Evolutionary conservation across 2,888 invertebrate species (phyloP), one percentile per base, ranked within the genome.

Genomic region (Ennomos erosarius): DNA sequence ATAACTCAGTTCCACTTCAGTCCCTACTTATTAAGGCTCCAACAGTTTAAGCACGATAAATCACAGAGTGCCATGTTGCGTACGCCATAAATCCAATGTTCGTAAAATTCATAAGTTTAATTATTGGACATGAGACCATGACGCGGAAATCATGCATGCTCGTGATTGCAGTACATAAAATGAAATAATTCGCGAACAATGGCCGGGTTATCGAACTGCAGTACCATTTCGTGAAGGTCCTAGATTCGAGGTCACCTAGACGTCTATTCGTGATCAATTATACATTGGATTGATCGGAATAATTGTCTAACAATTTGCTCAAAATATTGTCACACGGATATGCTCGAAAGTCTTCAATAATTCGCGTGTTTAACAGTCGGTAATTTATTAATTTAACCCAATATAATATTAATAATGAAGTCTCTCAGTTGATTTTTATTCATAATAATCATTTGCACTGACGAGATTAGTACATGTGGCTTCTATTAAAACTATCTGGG

Each of bases 211-310:
- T 85, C 80, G 90, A 85, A 86, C 91, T 81, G 65, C 70, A 82
- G 73, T 90, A 89, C 83, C 91, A 91, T 90, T 90, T 90, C 73
- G 84, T 81, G 89, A 91, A 91, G 90, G 91, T 88, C 85, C 82
- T 80, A 84, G 82, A 79, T 65, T 62, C 87, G 88, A 90, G 90
- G 90, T 80, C 85, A 74, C 62, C 72, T 78, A 75, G 74, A 79
- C 70, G 64, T 72, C 26, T 75, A 74, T 71, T 62, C 58, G 59
- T 73, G 68, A 74, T 67, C 63, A 59, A 67, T 62, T 63, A 49
- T 50, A 62, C 55, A 62, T 35, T 59, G 62, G 43, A 64, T 65
- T 47, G 57, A 53, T 60, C 16, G 39, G 10, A 53, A 26, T 26
- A 0, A 26, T 26, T 26, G 26, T 26, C 26, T 26, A 4, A 26